Evolutionary conservation across 2,113 vertebrate species (phyloP).

Genomic region (Pica pica): DNA sequence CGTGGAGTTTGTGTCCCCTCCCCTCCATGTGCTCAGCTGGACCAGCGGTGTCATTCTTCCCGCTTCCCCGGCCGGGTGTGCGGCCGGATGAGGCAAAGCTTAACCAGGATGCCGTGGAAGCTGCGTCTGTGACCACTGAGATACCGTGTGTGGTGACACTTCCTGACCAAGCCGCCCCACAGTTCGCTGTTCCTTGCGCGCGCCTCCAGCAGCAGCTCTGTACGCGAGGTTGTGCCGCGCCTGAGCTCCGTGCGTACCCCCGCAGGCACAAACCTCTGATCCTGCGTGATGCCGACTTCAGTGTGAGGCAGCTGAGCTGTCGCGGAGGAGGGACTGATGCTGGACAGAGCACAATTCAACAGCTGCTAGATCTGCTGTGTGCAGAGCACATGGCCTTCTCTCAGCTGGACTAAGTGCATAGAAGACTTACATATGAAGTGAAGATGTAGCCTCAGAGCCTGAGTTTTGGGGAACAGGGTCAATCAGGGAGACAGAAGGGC

Average conservation of each 20-base stretch:
- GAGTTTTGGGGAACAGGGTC: background rate
- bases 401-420: background rate
- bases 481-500: background rate
- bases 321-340: background rate
- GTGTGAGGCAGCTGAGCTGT: background rate
- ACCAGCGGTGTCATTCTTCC: rapidly evolving
- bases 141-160: background rate
- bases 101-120: background rate
- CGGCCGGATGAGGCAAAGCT: background rate
- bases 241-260: background rate
- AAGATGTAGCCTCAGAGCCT: background rate
- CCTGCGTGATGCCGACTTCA: rapidly evolving
- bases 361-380: background rate
- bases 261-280: rapidly evolving
- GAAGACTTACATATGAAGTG: background rate
- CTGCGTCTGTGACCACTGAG: background rate
- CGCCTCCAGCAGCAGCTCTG: background rate
- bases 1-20: too few relatives aligned
- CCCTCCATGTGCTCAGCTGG: background rate
- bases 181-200: rapidly evolving
- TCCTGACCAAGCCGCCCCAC: too few relatives aligned
- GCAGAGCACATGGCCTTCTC: background rate
- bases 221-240: rapidly evolving
- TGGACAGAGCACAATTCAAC: rapidly evolving
- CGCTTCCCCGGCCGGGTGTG: background rate